Conservation (phyloP, 2,113 vertebrate species). For the Ciconia stormi region DNA sequence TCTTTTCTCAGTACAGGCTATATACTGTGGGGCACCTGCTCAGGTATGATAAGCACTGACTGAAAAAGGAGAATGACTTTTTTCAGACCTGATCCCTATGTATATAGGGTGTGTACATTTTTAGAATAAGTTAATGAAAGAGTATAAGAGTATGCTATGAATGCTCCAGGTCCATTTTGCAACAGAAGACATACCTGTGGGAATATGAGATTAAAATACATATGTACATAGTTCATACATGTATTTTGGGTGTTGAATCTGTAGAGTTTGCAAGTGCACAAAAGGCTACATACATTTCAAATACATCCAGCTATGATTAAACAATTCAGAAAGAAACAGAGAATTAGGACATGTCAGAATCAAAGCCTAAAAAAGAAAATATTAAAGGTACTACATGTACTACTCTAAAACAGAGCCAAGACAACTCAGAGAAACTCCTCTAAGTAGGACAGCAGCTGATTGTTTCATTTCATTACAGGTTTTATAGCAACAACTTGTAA, state of each 20-base stretch:
- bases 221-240: background rate
- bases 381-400: background rate
- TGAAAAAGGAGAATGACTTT: background rate
- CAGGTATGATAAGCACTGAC: background rate
- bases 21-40: background rate
- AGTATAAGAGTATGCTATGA: background rate
- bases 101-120: background rate
- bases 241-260: background rate
- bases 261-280: background rate
- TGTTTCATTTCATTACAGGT: background rate
- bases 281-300: background rate
- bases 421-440: background rate
- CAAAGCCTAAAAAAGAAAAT: background rate
- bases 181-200: background rate
- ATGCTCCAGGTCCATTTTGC: background rate
- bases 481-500: background rate
- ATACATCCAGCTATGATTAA: background rate
- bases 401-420: background rate
- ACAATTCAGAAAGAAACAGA: background rate
- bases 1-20: background rate
- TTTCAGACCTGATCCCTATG: background rate
- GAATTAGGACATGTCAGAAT: background rate
- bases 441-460: background rate
- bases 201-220: background rate
- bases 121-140: background rate